A percentile compares a stretch with the other conserved stretches of the same genome.
Conservation (phyloP, 2,797 vertebrate species). For the Champsocephalus gunnari region DNA sequence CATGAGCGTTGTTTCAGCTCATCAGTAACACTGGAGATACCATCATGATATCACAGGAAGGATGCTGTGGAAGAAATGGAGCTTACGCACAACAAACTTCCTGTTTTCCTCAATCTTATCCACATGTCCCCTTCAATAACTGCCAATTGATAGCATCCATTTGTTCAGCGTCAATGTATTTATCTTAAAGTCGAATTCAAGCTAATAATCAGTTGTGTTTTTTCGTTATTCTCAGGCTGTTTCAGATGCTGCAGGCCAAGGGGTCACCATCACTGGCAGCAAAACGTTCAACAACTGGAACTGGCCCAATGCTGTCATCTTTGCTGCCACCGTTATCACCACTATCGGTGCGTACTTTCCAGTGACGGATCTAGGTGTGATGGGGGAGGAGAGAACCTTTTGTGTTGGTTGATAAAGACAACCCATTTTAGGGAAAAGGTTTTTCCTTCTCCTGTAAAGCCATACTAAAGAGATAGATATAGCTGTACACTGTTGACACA, state of each 20-base stretch:
- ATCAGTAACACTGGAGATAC: slow-evolving; percentile 57
- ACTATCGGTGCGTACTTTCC: slow-evolving; percentile 90
- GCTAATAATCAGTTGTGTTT: slow-evolving; percentile 4
- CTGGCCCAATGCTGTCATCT: slow-evolving; percentile 98
- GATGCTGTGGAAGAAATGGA: slow-evolving; percentile 64
- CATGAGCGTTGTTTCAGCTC: slow-evolving; percentile 50
- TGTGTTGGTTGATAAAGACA: background rate
- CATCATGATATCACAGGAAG: slow-evolving; percentile 68
- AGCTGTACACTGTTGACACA: background rate
- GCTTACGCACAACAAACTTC: slow-evolving; percentile 45
- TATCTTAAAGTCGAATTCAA: slow-evolving; percentile 5
- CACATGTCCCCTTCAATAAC: background rate
- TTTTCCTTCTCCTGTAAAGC: background rate
- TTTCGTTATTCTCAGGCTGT: slow-evolving; percentile 84
- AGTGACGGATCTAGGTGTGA: background rate
- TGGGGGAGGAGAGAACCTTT: background rate
- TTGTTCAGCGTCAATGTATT: background rate
- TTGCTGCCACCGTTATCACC: slow-evolving; percentile 98
- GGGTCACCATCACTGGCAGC: slow-evolving; percentile 94
- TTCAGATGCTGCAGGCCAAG: slow-evolving; percentile 93
- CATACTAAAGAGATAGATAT: background rate
- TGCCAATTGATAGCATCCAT: background rate
- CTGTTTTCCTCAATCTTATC: slow-evolving; percentile 18
- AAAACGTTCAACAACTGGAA: slow-evolving; percentile 99
- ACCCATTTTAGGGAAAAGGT: background rate